Base-by-base conservation (phyloP, 2,113 vertebrate species). In the Rhinolophus ferrumequinum region DNA sequence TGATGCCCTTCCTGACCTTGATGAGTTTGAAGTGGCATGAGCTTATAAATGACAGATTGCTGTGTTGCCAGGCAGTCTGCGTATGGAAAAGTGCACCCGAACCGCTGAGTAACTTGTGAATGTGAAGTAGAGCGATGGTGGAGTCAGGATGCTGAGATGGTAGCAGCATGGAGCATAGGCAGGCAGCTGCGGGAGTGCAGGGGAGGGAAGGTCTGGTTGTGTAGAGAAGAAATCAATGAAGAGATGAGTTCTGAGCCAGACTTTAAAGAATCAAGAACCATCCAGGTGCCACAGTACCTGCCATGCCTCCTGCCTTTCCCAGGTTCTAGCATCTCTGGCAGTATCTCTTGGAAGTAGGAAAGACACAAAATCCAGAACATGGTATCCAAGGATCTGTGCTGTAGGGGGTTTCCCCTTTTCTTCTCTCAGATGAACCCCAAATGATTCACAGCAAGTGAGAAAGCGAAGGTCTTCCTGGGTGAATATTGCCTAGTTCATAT, bases 141-240 rank as follows among this genome's bases (percentile, higher is more conserved):
- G 0, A 0, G 54, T 24, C 26, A 9, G 66, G 67, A 1, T 6
- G 4, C 21, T 8, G 5, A 2, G 66, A 44, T 38, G 41, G 12
- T 50, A 13, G 5, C 3, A 5, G 9, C 1, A 2, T 3, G 19
- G n/a, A 14, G 4, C 54, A 1, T 0, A 2, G 14, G 35, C 33
- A 38, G 6, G 11, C 41, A 12, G 56, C 56, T 56, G 13, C 44
- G 67, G 15, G 72, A 4, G 26, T 12, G 13, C 6, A 2, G 2
- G 26, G 26, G 24, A 66, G 35, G 56, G 24, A 18, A 19, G 3
- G 10, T 8, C 24, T 73, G 30, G 18, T 11, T 69, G 5, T 33
- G 64, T 44, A 67, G 58, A 33, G 47, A 47, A 38, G 58, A 54
- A 41, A 28, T 22, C 47, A 18, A 11, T 21, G 81, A 54, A 77